Conservation (phyloP, 2,113 vertebrate species). For the Rhinopomastus cyanomelas region DNA sequence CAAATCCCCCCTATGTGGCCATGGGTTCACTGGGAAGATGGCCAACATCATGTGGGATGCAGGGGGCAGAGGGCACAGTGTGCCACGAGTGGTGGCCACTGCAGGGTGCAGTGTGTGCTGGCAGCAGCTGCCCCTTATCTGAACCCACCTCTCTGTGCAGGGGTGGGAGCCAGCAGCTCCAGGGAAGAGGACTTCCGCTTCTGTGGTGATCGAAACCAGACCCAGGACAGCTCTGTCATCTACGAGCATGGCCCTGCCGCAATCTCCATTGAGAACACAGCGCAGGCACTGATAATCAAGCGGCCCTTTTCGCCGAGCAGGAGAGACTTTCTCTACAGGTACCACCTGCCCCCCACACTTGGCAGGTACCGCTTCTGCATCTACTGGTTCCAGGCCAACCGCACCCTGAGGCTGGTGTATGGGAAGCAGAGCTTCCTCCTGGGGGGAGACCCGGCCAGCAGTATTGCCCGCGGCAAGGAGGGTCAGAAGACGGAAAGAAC, state of each 20-base stretch:
- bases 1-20: neutral
- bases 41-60: rapidly evolving
- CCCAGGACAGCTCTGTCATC: slow-evolving; percentile 23
- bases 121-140: neutral
- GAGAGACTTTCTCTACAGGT: neutral
- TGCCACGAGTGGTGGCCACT: rapidly evolving
- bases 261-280: slow-evolving; percentile 64
- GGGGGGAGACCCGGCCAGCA: neutral
- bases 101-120: rapidly evolving
- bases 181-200: slow-evolving; percentile 69
- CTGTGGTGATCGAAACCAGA: slow-evolving; percentile 75
- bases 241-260: neutral
- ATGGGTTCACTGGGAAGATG: neutral
- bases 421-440: slow-evolving; percentile 62
- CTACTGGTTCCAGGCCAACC: slow-evolving; percentile 59
- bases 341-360: neutral
- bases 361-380: slow-evolving; percentile 78
- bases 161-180: neutral
- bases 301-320: slow-evolving; percentile 24
- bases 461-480: neutral
- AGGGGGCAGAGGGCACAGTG: rapidly evolving
- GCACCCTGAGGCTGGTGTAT: slow-evolving; percentile 33
- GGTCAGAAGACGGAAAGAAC: neutral
- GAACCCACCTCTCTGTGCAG: neutral
- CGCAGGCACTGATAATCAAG: neutral